phyloP scores from a whole-genome alignment of 1,140 invertebrate species.

The Cataglyphis hispanica region DNA sequence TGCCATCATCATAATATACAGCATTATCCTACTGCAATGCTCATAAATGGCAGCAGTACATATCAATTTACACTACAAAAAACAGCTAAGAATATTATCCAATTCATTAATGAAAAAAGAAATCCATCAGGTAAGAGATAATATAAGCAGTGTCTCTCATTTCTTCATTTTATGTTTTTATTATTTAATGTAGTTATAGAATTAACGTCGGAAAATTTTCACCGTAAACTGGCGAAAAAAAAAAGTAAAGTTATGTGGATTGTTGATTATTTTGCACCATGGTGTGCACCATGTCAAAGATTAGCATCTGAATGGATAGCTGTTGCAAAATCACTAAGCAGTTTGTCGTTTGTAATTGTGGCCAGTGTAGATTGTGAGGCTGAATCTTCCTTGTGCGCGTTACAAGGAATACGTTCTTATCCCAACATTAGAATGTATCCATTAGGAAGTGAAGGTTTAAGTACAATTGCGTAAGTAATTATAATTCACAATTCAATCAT shows the following conservation, averaged over 20 bases:
- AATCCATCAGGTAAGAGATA: slow-evolving; percentile 85
- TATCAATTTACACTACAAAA: slow-evolving; percentile 89
- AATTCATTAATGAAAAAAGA: slow-evolving; percentile 90
- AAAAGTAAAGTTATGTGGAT: slow-evolving; percentile 87
- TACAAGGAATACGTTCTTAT: slow-evolving; percentile 89
- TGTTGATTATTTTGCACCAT: slow-evolving; percentile 90
- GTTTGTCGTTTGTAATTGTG: slow-evolving; percentile 87
- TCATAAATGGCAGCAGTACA: slow-evolving; percentile 89
- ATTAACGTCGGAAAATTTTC: slow-evolving; percentile 88
- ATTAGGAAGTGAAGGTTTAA: slow-evolving; percentile 85
- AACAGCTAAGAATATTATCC: slow-evolving; percentile 88
- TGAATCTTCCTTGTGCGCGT: slow-evolving; percentile 87
- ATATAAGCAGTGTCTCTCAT: slow-evolving; percentile 16
- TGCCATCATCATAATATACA: slow-evolving; percentile 89
- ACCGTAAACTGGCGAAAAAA: slow-evolving; percentile 86
- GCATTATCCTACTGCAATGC: slow-evolving; percentile 92
- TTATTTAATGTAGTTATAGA: slow-evolving; percentile 86
- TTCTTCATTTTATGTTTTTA: slow-evolving; percentile 43
- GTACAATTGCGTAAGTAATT: slow-evolving; percentile 86
- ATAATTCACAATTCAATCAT: background rate
- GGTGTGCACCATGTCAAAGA: slow-evolving; percentile 91
- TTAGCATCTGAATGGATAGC: slow-evolving; percentile 89
- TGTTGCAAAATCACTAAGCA: slow-evolving; percentile 85
- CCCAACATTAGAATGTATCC: slow-evolving; percentile 91
- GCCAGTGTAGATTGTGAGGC: slow-evolving; percentile 90